Evolutionary conservation across 2,888 invertebrate species (phyloP).

Genomic region (Rhyacophila evoluta): DNA sequence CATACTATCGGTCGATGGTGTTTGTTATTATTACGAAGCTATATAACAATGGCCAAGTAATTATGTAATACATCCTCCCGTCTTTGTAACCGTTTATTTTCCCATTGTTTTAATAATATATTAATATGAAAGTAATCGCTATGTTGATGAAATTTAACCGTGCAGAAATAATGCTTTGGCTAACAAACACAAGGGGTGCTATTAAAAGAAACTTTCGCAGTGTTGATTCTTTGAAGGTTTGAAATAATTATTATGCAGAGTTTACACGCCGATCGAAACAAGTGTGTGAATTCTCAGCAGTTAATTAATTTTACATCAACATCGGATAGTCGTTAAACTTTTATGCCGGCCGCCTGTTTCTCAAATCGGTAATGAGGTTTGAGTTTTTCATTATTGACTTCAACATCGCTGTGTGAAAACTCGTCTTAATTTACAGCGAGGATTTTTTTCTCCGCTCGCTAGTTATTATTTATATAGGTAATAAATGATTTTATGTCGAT

Average conservation of each 20-base stretch:
- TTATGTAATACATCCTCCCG: too few species aligned
- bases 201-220: not conserved
- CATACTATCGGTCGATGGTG: too few species aligned
- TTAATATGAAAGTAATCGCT: too few species aligned
- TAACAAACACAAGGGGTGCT: not conserved
- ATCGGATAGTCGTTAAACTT: constrained; percentile 25
- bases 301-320: constrained; percentile 38
- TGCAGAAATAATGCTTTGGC: too few species aligned
- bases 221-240: not conserved
- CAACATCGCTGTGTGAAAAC: not conserved
- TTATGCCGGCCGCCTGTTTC: not conserved
- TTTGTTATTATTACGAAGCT: too few species aligned
- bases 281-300: not conserved
- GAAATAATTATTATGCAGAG: not conserved
- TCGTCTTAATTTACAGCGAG: not conserved
- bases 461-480: not conserved
- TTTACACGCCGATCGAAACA: not conserved
- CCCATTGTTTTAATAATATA: too few species aligned
- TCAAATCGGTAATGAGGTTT: not conserved
- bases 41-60: too few species aligned
- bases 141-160: too few species aligned
- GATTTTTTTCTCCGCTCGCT: not conserved
- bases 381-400: not conserved
- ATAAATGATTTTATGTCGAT: not conserved
- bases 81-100: too few species aligned